Evolutionary conservation across 2,888 invertebrate genomes (phyloP).

Genomic region (Malthinus seriepunctatus): DNA sequence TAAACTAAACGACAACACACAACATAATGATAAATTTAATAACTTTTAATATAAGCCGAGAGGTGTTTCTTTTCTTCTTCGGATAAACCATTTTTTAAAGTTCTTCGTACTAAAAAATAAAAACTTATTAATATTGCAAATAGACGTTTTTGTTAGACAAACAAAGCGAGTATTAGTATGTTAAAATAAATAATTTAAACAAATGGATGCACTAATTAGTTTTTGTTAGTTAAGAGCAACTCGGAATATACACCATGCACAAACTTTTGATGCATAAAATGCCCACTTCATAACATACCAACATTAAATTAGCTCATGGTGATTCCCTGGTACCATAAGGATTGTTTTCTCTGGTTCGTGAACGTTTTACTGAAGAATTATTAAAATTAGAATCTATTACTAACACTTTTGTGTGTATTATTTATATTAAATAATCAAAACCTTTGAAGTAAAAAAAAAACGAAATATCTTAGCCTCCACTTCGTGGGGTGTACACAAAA

Average conservation of each 20-base stretch:
- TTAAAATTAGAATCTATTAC: conserved; percentile 1
- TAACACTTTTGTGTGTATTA: no score
- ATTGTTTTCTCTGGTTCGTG: conserved; percentile 76
- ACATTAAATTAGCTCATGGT: conserved; percentile 48
- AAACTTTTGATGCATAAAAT: neutral
- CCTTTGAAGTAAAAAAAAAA: no score
- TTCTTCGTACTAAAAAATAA: conserved; percentile 72
- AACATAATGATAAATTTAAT: conserved; percentile 51
- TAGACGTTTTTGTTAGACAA: no score
- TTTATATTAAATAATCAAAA: no score
- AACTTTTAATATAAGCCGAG: conserved; percentile 74
- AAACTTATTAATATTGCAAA: no score
- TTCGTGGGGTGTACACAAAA: no score
- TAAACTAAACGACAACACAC: conserved; percentile 27
- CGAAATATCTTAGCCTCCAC: no score
- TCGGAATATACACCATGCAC: neutral
- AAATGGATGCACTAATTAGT: conserved; percentile 1
- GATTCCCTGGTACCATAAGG: conserved; percentile 62
- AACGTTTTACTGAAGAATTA: conserved; percentile 68
- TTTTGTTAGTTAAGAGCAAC: conserved; percentile 2
- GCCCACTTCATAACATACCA: conserved; percentile 42
- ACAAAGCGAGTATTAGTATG: no score
- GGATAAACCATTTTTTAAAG: conserved; percentile 77
- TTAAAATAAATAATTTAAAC: neutral
- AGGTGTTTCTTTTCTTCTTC: conserved; percentile 81